Percentiles rank a stretch among this genome's conserved stretches.
Evolutionary conservation across 2,797 vertebrate species (phyloP).

Genomic region (Sebastes melanostomus): DNA sequence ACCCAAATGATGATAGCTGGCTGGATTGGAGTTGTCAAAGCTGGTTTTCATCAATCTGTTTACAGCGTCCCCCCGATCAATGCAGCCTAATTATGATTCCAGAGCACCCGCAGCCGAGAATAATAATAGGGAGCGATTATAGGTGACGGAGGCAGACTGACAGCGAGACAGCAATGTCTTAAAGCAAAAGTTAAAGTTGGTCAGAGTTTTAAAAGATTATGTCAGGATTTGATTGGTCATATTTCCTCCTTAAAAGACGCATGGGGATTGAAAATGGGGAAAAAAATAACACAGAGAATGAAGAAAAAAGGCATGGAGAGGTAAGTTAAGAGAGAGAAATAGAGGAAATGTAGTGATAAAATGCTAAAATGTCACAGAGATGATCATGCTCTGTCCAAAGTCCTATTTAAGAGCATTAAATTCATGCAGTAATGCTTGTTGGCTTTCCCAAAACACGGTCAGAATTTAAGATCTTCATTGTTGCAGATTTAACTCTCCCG

Average conservation of each 20-base stretch:
- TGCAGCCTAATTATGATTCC: conserved; percentile 67
- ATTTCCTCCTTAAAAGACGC: not conserved
- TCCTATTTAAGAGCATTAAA: not conserved
- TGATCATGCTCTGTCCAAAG: not conserved
- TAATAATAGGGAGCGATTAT: conserved; percentile 50
- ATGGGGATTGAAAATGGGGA: not conserved
- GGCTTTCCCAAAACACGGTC: not conserved
- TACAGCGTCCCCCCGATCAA: conserved; percentile 56
- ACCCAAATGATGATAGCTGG: conserved; percentile 42
- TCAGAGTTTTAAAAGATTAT: not conserved
- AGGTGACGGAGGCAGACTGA: conserved; percentile 32
- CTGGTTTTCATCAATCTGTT: conserved; percentile 71
- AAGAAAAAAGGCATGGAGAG: not conserved
- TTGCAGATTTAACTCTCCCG: not conserved
- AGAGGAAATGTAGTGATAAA: not conserved
- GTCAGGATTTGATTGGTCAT: not conserved
- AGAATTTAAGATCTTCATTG: not conserved
- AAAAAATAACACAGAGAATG: not conserved
- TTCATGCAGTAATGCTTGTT: not conserved
- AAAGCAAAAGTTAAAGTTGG: conserved; percentile 1
- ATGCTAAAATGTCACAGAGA: not conserved
- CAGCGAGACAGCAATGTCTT: not conserved
- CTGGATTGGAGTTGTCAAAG: conserved; percentile 69
- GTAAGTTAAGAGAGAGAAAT: not conserved
- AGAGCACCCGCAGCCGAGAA: conserved; percentile 31